Base-by-base conservation (phyloP, 2,797 vertebrate species). In the Catamblyrhynchus diadema region DNA sequence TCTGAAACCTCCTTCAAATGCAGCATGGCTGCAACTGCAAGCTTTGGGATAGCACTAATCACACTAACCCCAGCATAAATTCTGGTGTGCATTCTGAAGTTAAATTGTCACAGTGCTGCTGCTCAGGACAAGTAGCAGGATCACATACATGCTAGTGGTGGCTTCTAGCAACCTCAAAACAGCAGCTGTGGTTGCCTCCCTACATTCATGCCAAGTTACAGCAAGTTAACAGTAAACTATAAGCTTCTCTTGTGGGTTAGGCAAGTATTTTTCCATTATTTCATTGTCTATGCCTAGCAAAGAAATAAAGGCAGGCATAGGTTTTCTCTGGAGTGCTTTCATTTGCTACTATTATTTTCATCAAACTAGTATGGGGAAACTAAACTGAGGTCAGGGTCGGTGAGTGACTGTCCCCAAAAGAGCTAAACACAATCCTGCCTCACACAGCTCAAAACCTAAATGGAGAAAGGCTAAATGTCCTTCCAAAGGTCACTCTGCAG, bases 101-200 rank as follows among this genome's bases (percentile, higher is more conserved):
- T 61, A 51, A 81, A 50, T 45, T 45, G 62, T 61, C 75, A 66
- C 81, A 72, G 33, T 53, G 30, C 44, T 91, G 59, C 75, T 79
- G 45, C 51, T 73, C 23, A 62, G 73, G 41, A 88, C 62, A 79
- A 90, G 71, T 35, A 73, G 32, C 7, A 91, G 70, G 51, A 72
- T 93, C 80, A 79, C 62, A 73, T 21, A 81, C 30, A 86, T 22
- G 27, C 28, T 30, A 73, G 69, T 20, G 66, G 44, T 64, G 70
- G 84, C 62, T 70, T 88, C 79, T 51, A 64, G 81, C 51, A 95
- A 91, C 84, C 84, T 93, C 90, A 64, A 32, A 92, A 66, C 65
- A 81, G 88, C 59, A 91, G 73, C 80, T 88, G 84, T 89, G 42
- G 56, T 62, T 93, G 71, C 79, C 39, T 92, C 42, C 75, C 39